Base-by-base conservation (phyloP, 1,140 invertebrate genomes). In the Drosophila aff. region DNA sequence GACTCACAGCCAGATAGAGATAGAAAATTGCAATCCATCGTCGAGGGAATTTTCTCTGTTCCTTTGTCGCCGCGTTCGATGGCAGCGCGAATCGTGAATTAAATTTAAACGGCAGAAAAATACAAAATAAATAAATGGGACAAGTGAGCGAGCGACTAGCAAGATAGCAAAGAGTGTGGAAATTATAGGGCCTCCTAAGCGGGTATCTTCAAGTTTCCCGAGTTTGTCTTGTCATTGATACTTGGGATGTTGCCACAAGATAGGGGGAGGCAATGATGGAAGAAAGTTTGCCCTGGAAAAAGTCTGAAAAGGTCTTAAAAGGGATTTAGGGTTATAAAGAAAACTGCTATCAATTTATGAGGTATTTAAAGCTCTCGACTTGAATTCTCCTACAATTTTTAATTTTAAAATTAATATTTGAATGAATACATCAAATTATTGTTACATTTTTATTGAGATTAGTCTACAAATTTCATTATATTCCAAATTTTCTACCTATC, bases 51-150 rank as follows among this genome's bases (percentile, higher is more conserved):
- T 71, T 73, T 59, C 53, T 47, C 52, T 72, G 67, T 73, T 74
- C 71, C 71, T 74, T 73, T 73, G 62, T 81, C 73, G 65, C 46
- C 69, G 43, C 69, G 46, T 72, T 63, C 66, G 77, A 64, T 81
- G 76, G 52, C 73, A 66, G 69, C 50, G 73, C 63, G 60, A 86
- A 84, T 89, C 84, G 84, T 89, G 84, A 89, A 89, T 89, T 89
- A 89, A 89, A 89, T 90, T 90, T 89, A 84, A 90, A 84, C 85
- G 65, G 82, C 83, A 82, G 59, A 87, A 76, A 82, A 79, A 79
- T 82, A 82, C 82, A 89, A 89, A 89, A 89, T 89, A 89, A 89
- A 89, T 89, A 89, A 89, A 89, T 89, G 84, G 84, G 85, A 89
- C 84, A 89, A 87, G 85, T 90, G 85, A 89, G 84, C 62, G 60